phyloP scores from a whole-genome alignment of 2,113 vertebrate genomes.

The Hippocampus barbouri region DNA sequence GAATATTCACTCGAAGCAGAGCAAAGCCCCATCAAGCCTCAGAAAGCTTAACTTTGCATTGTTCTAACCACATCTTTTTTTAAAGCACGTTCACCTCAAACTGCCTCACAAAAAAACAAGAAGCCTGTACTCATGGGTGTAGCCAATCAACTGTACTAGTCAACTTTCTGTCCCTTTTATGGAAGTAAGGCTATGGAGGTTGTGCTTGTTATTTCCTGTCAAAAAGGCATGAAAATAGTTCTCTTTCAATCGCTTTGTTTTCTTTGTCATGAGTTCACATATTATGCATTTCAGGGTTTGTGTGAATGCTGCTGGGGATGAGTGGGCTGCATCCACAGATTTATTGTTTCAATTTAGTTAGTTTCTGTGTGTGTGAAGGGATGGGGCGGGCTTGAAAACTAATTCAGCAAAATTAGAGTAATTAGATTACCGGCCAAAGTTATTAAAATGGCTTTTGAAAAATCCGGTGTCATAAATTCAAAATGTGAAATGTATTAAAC shows the following conservation, averaged over 20 bases:
- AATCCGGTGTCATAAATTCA: neutral
- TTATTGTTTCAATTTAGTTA: neutral
- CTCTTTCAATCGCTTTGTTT: constrained; percentile 31
- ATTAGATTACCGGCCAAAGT: neutral
- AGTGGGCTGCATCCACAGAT: constrained; percentile 7
- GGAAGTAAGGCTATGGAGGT: constrained; percentile 45
- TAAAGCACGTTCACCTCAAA: constrained; percentile 9
- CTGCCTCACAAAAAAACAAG: neutral
- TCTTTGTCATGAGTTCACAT: constrained; percentile 8
- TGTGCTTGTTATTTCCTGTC: constrained; percentile 44
- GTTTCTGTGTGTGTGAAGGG: constrained; percentile 5
- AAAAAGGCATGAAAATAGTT: constrained; percentile 51
- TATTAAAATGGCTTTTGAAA: neutral
- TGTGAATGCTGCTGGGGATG: constrained; percentile 22
- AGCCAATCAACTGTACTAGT: constrained; percentile 10
- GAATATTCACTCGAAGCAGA: neutral
- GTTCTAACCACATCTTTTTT: constrained; percentile 26
- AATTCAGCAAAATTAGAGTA: neutral
- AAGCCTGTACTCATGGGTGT: neutral
- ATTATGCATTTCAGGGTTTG: constrained; percentile 4
- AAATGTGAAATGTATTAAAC: neutral
- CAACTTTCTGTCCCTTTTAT: constrained; percentile 69
- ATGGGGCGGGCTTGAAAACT: constrained; percentile 9
- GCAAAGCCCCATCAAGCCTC: neutral
- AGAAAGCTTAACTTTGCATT: constrained; percentile 21